These are phyloP conservation scores for Liasis olivaceus DNA, from an alignment of 2,797 vertebrate genomes.

Conservation along the genomic window DNA sequence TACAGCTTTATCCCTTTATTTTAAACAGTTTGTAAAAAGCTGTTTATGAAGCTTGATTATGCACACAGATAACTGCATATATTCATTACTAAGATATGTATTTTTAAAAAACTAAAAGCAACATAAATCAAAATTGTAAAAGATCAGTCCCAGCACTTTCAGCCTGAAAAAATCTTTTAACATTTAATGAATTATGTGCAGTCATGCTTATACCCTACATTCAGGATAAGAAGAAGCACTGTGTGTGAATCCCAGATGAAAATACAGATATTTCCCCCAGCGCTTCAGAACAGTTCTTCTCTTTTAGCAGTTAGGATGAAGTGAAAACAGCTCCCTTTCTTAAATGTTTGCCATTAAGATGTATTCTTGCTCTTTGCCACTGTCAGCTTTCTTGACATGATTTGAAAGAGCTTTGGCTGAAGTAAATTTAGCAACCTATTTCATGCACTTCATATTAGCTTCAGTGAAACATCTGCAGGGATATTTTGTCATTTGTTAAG, in stretches of 20 bases:
- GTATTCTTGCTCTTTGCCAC: constrained; percentile 44
- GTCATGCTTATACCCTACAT: neutral
- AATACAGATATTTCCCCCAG: neutral
- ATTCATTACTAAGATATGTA: neutral
- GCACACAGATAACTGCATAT: neutral
- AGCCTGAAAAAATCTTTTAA: neutral
- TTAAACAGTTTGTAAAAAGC: neutral
- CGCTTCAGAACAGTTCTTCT: neutral
- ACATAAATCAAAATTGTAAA: neutral
- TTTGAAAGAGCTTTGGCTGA: constrained; percentile 49
- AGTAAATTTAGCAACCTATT: constrained; percentile 61
- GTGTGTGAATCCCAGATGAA: too few species aligned
- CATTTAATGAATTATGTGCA: neutral
- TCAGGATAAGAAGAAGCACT: neutral
- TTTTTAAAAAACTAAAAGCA: neutral
- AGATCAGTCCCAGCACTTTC: neutral
- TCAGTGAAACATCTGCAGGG: constrained; percentile 58
- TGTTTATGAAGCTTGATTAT: neutral
- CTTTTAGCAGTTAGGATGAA: constrained; percentile 33
- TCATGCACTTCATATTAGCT: constrained; percentile 59
- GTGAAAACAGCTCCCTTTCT: constrained; percentile 27
- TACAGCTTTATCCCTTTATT: neutral
- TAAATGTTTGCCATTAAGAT: constrained; percentile 49
- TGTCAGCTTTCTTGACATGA: constrained; percentile 46
- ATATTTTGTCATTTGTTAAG: constrained; percentile 52